Evolutionary conservation across 2,888 invertebrate species (phyloP).

Genomic region (Melanargia galathea): DNA sequence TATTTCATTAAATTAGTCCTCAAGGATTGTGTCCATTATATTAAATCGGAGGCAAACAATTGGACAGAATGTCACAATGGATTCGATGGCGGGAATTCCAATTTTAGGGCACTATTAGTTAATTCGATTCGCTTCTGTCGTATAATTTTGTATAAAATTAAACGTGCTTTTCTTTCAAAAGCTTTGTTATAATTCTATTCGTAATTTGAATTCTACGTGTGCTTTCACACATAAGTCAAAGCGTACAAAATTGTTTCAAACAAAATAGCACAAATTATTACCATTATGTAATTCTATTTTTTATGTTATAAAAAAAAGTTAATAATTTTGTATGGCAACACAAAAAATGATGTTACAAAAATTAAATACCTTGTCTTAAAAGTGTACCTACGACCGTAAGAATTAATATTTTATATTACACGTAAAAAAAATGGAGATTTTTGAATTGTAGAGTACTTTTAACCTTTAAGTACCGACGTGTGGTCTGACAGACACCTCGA

Average conservation of each 20-base stretch:
- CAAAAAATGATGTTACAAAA: neutral
- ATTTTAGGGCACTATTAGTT: conserved; percentile 38
- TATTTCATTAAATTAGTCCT: conserved; percentile 36
- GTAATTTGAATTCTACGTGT: neutral
- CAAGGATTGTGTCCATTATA: conserved; percentile 32
- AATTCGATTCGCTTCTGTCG: conserved; percentile 34
- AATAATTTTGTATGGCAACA: neutral
- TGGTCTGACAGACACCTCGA: too few relatives aligned
- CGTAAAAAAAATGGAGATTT: too few relatives aligned
- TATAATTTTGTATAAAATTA: conserved; percentile 28
- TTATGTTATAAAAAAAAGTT: too few relatives aligned
- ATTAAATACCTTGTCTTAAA: too few relatives aligned
- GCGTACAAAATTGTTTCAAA: neutral
- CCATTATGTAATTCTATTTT: too few relatives aligned
- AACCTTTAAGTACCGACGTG: too few relatives aligned
- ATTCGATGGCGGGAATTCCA: conserved; percentile 36
- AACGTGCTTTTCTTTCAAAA: conserved; percentile 7
- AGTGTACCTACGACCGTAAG: too few relatives aligned
- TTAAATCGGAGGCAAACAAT: conserved; percentile 33
- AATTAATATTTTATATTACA: too few relatives aligned
- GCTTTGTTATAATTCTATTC: neutral
- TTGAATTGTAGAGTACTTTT: too few relatives aligned
- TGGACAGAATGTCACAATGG: conserved; percentile 32
- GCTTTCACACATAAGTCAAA: neutral
- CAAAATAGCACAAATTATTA: neutral